Base-by-base conservation (phyloP, 2,113 vertebrate species). In the Ceyx margarethae region DNA sequence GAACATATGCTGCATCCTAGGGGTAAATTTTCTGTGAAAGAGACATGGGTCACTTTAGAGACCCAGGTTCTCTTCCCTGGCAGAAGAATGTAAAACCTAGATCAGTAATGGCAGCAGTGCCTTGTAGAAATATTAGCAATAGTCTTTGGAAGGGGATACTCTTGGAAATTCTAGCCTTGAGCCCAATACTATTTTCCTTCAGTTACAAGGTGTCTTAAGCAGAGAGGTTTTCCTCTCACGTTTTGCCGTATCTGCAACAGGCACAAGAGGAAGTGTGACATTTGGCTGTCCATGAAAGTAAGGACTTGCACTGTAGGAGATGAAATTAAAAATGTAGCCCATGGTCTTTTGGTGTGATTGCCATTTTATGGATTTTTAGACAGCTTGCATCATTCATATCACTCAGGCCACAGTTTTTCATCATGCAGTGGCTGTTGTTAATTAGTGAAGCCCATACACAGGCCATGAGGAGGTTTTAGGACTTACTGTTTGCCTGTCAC, bases 381-480 rank as follows among this genome's bases (percentile, higher is more conserved):
- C 9, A 3, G 12, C 11, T 58, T 50, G 35, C 4, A 81, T 15
- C 5, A 57, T 53, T 87, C 7, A 3, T 6, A 40, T 78, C 4
- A 66, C 13, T 62, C 31, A 51, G 22, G 25, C 14, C 40, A 89
- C 21, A 3, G 46, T 40, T 25, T n/a, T 61, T 16, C 9, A 6
- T 12, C 1, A 3, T 61, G n/a, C 5, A 0, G 4, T 40, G 33
- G 54, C 22, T 40, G 22, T 19, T 43, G 19, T 18, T 18, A 53
- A 77, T 10, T 6, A 35, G 33, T 9, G 53, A 69, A 77, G 4
- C 8, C n/a, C 22, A 53, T 0, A 0, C 15, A 29, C 3, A n/a
- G 42, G 29, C 15, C 0, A 0, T 26, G 15, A 73, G 22, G 25
- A 77, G 4, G 3, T 69, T 74, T 81, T 53, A 53, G n/a, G 19